Evolutionary conservation across 1,140 invertebrate genomes (phyloP).

Genomic region (Trigoniulus corallinus): DNA sequence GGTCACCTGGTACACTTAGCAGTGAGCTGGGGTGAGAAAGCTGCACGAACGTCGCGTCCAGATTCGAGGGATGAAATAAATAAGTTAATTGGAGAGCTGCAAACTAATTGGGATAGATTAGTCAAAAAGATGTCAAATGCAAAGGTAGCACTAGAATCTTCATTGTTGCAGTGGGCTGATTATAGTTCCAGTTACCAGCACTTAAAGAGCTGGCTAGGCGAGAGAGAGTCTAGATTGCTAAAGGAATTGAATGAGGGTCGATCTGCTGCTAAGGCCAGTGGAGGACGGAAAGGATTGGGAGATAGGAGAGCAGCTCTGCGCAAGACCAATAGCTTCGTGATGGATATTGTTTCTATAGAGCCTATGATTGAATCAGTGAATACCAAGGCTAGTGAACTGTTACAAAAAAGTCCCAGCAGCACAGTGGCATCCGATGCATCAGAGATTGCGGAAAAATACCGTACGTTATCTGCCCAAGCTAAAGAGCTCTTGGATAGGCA

Average conservation of each 20-base stretch:
- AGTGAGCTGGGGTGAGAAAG: constrained; percentile 84
- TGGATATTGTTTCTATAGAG: constrained; percentile 85
- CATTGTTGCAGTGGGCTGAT: constrained; percentile 84
- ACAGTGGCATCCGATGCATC: constrained; percentile 30
- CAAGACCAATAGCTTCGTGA: constrained; percentile 80
- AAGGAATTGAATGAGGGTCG: constrained; percentile 59
- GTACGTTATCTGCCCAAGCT: constrained; percentile 72
- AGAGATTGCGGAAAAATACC: constrained; percentile 77
- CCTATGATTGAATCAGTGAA: constrained; percentile 88
- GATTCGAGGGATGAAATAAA: constrained; percentile 79
- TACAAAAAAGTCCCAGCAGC: constrained; percentile 44
- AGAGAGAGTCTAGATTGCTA: constrained; percentile 82
- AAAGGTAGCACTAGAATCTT: constrained; percentile 81
- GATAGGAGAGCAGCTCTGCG: constrained; percentile 75
- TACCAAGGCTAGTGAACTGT: constrained; percentile 73
- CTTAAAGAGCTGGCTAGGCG: constrained; percentile 85
- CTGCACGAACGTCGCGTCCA: constrained; percentile 64
- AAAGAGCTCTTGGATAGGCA: constrained; percentile 78
- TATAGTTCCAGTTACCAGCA: constrained; percentile 82
- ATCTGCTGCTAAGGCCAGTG: constrained; percentile 29
- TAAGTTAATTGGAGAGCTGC: constrained; percentile 70
- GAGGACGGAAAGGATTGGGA: constrained; percentile 32
- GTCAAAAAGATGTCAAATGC: constrained; percentile 81
- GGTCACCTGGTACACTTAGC: constrained; percentile 76
- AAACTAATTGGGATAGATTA: constrained; percentile 80